phyloP scores from a whole-genome alignment of 2,797 vertebrate species.

The Hyperoplus lanceolatus region DNA sequence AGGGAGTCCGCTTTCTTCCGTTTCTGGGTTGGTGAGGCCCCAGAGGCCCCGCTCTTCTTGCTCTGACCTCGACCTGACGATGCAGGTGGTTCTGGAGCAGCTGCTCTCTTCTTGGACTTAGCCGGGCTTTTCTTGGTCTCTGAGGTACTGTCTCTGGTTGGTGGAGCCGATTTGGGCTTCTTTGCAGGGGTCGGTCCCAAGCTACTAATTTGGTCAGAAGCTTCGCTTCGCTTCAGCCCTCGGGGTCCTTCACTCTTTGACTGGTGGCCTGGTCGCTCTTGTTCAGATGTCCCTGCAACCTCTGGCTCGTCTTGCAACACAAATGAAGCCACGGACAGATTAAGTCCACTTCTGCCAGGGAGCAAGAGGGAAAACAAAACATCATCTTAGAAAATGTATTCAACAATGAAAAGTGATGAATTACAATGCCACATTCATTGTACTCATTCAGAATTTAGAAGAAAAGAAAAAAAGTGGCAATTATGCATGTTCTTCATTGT shows the following conservation, averaged over 20 bases:
- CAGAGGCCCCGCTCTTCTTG: constrained; percentile 93
- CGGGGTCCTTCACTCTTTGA: constrained; percentile 94
- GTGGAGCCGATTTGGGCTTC: constrained; percentile 92
- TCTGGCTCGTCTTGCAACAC: constrained; percentile 93
- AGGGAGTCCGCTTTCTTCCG: constrained; percentile 96
- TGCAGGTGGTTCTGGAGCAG: constrained; percentile 88
- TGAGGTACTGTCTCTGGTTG: constrained; percentile 81
- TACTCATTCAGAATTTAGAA: constrained; percentile 37
- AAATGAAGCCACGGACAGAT: constrained; percentile 91
- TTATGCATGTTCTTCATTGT: neutral
- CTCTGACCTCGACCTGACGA: constrained; percentile 92
- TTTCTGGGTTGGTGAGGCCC: constrained; percentile 93
- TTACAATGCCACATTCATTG: constrained; percentile 37
- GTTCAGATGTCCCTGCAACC: constrained; percentile 93
- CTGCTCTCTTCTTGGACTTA: constrained; percentile 95
- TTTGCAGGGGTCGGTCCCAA: constrained; percentile 94
- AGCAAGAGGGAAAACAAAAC: constrained; percentile 61
- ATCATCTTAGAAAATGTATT: constrained; percentile 28
- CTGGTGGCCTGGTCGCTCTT: constrained; percentile 91
- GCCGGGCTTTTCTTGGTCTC: constrained; percentile 87
- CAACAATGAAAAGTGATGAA: constrained; percentile 10
- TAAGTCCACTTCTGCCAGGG: constrained; percentile 92
- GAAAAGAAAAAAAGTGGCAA: constrained; percentile 33
- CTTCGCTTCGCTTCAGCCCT: constrained; percentile 95
- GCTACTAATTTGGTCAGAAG: constrained; percentile 94